Evolutionary conservation across 2,888 invertebrate genomes (phyloP), one percentile per base, ranked within the genome.

Genomic region (Mimumesa dahlbomi): DNA sequence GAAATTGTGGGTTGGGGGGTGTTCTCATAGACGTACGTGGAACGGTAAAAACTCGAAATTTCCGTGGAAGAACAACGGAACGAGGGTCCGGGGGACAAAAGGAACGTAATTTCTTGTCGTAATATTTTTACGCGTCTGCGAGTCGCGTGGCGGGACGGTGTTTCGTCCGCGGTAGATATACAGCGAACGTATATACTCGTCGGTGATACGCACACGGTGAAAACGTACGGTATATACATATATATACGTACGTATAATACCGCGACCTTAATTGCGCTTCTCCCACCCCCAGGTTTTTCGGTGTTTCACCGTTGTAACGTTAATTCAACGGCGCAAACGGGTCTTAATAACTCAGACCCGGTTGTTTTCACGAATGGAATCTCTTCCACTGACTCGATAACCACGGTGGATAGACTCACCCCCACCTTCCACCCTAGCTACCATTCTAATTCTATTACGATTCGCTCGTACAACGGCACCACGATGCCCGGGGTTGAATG

Each of bases 401-500:
- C 58, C 70, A 14, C 34, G n/a, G 18, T 0, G 50, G 52, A 38
- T 42, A 19, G 50, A 14, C 4, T 13, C 21, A 11, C 25, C 34
- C 36, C 40, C n/a, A n/a, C n/a, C n/a, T n/a, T n/a, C n/a, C n/a
- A n/a, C n/a, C n/a, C n/a, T n/a, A n/a, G n/a, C n/a, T n/a, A n/a
- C n/a, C n/a, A n/a, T n/a, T n/a, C n/a, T n/a, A 9, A 73, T 75
- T 68, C 75, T 59, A 65, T 79, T 75, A 75, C 59, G 58, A 69
- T 58, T 29, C 34, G 11, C 59, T 18, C 38, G 54, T 22, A 45
- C 38, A 66, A 48, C 54, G 58, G 40, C 53, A 46, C n/a, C 40
- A 45, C 53, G 64, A 54, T 61, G 61, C 36, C 29, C 19, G 50
- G n/a, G n/a, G 50, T 7, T 2, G 6, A 21, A 14, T 9, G n/a